These are phyloP conservation scores for Tetranychus piercei DNA, from an alignment of 2,888 invertebrate species.

Conservation along the genomic window DNA sequence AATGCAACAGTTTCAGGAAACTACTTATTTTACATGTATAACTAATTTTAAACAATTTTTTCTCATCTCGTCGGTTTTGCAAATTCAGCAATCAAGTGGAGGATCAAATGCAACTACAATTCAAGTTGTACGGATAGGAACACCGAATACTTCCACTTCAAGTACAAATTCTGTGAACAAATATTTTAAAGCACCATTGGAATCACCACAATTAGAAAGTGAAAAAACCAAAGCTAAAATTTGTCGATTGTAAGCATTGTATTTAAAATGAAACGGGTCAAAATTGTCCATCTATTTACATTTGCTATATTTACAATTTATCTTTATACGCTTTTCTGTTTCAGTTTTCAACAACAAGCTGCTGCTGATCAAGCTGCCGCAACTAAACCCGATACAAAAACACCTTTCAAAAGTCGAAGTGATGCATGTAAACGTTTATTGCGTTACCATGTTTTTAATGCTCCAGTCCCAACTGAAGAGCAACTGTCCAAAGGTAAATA, in stretches of 20 bases:
- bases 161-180: slow-evolving; percentile 10
- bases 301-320: background rate
- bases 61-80: background rate
- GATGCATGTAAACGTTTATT: slow-evolving; percentile 57
- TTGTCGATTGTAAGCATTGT: slow-evolving; percentile 14
- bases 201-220: slow-evolving; percentile 5
- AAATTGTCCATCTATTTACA: background rate
- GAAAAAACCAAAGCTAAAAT: slow-evolving; percentile 13
- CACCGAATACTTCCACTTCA: slow-evolving; percentile 7
- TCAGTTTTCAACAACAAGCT: slow-evolving; percentile 53
- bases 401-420: slow-evolving; percentile 43
- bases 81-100: background rate
- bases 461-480: slow-evolving; percentile 41
- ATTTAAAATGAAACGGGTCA: background rate
- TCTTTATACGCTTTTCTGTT: slow-evolving; percentile 16
- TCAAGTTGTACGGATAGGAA: slow-evolving; percentile 13
- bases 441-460: slow-evolving; percentile 56
- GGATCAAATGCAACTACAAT: slow-evolving; percentile 3
- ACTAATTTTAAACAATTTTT: background rate
- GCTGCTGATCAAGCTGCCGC: slow-evolving; percentile 55
- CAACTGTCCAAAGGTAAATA: slow-evolving; percentile 37
- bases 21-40: background rate
- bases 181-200: background rate
- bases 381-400: slow-evolving; percentile 50
- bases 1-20: background rate